Evolutionary conservation across 2,113 vertebrate species (phyloP).

Genomic region (Neotoma lepida): DNA sequence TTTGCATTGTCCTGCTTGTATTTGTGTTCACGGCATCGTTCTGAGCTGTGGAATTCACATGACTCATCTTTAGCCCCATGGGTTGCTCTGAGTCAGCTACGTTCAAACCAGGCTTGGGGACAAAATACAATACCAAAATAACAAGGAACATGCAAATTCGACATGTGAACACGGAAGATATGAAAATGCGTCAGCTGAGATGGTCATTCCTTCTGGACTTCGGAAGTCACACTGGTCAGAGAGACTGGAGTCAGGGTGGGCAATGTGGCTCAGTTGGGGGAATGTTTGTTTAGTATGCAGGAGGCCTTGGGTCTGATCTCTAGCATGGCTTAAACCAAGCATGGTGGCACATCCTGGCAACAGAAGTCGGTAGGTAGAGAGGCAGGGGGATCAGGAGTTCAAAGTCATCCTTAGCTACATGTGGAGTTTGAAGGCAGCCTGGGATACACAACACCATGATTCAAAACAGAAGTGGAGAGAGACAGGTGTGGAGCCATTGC

Average conservation of each 20-base stretch:
- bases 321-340: neutral
- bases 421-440: neutral
- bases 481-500: neutral
- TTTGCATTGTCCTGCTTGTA: neutral
- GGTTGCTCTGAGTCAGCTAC: neutral
- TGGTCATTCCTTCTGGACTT: accelerated
- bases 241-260: neutral
- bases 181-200: neutral
- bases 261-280: neutral
- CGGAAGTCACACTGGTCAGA: neutral
- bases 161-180: neutral
- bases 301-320: neutral
- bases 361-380: neutral
- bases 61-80: neutral
- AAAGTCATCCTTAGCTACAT: neutral
- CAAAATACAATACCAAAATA: slow-evolving; percentile 26
- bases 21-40: accelerated
- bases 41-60: accelerated
- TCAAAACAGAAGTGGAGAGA: neutral
- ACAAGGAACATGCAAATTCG: slow-evolving; percentile 6
- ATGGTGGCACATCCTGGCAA: neutral
- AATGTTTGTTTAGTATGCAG: neutral
- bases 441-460: neutral
- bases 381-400: neutral
- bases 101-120: neutral